phyloP scores from a whole-genome alignment of 92 coral and sea anemone species.

The Porites lobata region DNA sequence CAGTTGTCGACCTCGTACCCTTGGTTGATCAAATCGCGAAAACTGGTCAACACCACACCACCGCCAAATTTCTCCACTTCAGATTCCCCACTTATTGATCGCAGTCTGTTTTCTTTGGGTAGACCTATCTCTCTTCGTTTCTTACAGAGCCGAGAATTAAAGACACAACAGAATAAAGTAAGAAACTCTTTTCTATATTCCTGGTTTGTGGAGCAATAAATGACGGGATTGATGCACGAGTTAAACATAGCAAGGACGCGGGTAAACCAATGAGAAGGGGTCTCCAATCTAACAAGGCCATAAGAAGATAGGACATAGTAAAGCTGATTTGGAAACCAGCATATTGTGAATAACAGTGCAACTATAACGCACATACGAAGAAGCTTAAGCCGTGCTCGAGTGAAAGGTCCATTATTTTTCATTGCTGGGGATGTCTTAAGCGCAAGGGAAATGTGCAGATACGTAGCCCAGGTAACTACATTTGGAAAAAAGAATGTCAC shows the following conservation, averaged over 20 bases:
- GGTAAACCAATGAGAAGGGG: conserved; percentile 52
- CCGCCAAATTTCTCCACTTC: too few relatives aligned
- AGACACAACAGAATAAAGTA: too few relatives aligned
- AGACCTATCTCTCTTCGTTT: too few relatives aligned
- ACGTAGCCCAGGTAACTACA: conserved; percentile 73
- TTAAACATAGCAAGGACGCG: conserved; percentile 79
- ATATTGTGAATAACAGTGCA: conserved; percentile 72
- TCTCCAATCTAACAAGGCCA: conserved; percentile 67
- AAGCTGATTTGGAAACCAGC: conserved; percentile 93
- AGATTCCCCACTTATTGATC: too few relatives aligned
- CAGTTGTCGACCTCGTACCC: too few relatives aligned
- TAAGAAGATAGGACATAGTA: conserved; percentile 69
- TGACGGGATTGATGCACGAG: conserved; percentile 78
- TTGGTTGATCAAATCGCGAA: too few relatives aligned
- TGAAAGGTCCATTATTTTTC: background rate
- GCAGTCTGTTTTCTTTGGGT: too few relatives aligned
- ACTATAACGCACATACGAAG: conserved; percentile 75
- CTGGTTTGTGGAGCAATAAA: conserved; percentile 14
- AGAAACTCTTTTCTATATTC: conserved; percentile 34
- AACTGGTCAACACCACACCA: too few relatives aligned
- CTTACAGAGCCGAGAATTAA: too few relatives aligned
- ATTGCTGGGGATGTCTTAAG: conserved; percentile 54
- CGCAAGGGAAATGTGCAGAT: conserved; percentile 59
- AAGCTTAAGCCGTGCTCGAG: conserved; percentile 44
- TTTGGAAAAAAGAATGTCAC: conserved; percentile 81